Evolutionary conservation across 53 echinoderm and acorn worm genomes (phyloP).

Genomic region (Echinarachnius parma): DNA sequence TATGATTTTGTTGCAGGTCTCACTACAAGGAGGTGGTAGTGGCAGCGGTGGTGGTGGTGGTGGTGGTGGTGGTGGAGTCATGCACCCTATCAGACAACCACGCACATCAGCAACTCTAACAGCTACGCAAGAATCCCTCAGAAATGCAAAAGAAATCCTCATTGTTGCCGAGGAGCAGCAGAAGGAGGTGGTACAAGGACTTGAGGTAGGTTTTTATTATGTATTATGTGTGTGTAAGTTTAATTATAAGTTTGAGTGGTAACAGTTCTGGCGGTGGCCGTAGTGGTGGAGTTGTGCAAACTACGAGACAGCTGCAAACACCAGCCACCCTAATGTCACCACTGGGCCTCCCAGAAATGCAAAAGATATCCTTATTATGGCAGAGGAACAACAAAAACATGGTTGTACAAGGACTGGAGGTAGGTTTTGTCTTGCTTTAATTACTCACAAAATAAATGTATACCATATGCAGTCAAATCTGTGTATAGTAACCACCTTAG

Average conservation of each 20-base stretch:
- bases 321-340: conserved; percentile 59
- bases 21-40: conserved; percentile 12
- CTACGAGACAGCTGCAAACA: conserved; percentile 34
- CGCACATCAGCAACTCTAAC: conserved; percentile 53
- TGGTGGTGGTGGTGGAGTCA: conserved; percentile 15
- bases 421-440: conserved; percentile 12
- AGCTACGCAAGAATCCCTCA: conserved; percentile 75
- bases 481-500: no score
- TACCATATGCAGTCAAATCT: no score
- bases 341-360: conserved; percentile 82
- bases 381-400: conserved; percentile 81
- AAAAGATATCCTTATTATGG: conserved; percentile 72
- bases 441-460: no score
- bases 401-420: conserved; percentile 84
- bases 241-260: no score
- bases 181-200: conserved; percentile 67
- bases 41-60: conserved; percentile 8
- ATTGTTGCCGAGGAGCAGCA: conserved; percentile 77
- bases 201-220: conserved; percentile 61
- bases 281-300: conserved; percentile 23
- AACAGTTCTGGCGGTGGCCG: background rate
- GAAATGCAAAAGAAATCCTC: conserved; percentile 85
- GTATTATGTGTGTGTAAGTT: no score
- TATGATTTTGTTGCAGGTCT: no score
- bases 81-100: conserved; percentile 23